phyloP scores from a whole-genome alignment of 2,888 invertebrate genomes.

The Brachycybe producta region DNA sequence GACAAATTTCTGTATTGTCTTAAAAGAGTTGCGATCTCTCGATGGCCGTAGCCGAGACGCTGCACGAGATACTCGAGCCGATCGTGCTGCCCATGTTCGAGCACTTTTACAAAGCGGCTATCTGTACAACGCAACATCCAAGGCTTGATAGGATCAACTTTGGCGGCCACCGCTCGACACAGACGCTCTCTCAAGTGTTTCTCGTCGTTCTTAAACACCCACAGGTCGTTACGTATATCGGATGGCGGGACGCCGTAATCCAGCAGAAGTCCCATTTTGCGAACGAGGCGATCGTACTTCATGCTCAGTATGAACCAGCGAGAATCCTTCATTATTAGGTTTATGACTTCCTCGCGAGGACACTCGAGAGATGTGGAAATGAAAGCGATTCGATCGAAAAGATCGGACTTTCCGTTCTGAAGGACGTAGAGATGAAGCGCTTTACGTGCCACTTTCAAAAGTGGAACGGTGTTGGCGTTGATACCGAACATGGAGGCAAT shows the following conservation, averaged over 20 bases:
- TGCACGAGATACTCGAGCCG: not conserved
- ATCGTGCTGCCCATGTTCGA: not conserved
- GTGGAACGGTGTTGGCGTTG: no score
- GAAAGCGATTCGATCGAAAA: no score
- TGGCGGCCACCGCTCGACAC: not conserved
- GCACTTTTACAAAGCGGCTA: not conserved
- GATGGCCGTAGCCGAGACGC: not conserved
- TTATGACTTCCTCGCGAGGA: no score
- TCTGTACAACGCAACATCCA: constrained; percentile 14
- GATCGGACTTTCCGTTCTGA: no score
- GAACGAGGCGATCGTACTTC: not conserved
- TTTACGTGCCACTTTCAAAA: no score
- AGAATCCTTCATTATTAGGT: no score
- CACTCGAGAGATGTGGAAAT: no score
- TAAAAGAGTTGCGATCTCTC: not conserved
- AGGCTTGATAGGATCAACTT: not conserved
- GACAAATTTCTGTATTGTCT: not conserved
- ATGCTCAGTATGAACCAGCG: no score
- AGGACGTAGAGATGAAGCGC: no score
- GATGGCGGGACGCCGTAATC: not conserved
- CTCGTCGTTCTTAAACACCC: constrained; percentile 12
- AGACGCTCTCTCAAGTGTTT: not conserved
- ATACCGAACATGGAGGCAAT: no score
- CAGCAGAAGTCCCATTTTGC: not conserved
- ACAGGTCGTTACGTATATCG: constrained; percentile 3